Conservation (phyloP, 2,113 vertebrate species). For the Epinephelus moara region DNA sequence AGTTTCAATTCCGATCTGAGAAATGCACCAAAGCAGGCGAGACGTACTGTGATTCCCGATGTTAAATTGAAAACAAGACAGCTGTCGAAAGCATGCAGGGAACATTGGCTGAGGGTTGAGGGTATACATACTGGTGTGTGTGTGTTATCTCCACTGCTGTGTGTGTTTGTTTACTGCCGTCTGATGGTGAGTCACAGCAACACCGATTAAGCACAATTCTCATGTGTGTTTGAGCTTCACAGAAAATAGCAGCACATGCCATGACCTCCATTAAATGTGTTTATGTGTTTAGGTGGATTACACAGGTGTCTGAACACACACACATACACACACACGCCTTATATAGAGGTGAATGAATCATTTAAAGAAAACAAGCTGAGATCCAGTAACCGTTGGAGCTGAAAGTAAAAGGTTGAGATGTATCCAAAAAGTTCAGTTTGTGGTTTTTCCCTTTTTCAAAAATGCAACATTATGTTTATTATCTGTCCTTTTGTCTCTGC, state of each 20-base stretch:
- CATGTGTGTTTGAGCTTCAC: neutral
- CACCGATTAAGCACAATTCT: neutral
- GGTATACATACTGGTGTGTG: neutral
- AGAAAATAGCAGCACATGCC: constrained; percentile 28
- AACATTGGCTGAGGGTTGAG: neutral
- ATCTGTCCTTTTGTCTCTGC: neutral
- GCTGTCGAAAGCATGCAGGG: neutral
- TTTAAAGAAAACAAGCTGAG: constrained; percentile 7
- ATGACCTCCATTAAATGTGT: constrained; percentile 27
- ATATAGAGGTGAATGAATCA: constrained; percentile 14
- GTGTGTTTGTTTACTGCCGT: neutral
- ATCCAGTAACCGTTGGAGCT: too few relatives aligned
- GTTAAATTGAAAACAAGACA: neutral
- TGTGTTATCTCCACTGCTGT: neutral
- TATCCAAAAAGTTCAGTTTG: neutral
- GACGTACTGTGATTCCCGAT: neutral
- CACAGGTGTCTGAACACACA: neutral
- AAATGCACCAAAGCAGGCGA: too few relatives aligned
- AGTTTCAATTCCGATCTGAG: too few relatives aligned
- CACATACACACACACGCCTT: neutral
- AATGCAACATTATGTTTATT: neutral
- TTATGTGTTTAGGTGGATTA: constrained; percentile 23
- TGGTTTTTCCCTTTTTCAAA: too few relatives aligned
- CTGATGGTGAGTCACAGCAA: neutral
- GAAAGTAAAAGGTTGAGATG: neutral